Evolutionary conservation across 1,140 invertebrate genomes (phyloP).

Genomic region (Trichonephila clavipes): DNA sequence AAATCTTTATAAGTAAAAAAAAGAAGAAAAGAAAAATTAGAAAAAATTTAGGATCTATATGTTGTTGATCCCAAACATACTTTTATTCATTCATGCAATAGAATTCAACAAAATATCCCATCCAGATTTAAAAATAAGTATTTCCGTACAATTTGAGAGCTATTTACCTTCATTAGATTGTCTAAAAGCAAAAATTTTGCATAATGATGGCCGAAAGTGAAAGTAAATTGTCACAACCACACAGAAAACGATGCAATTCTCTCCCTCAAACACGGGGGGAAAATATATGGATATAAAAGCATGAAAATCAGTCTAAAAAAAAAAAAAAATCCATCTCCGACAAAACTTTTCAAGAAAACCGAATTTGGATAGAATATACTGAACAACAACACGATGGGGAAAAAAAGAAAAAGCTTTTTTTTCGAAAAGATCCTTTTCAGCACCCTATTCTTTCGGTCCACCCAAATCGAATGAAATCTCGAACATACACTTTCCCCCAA

Average conservation of each 20-base stretch:
- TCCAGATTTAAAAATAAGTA: not conserved
- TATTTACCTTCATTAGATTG: not conserved
- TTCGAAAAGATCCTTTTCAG: conserved; percentile 62
- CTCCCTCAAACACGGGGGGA: not conserved
- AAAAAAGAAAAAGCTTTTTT: not conserved
- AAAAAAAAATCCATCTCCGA: conserved; percentile 33
- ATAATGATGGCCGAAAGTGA: not conserved
- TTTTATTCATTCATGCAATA: too few relatives aligned
- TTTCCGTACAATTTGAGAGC: not conserved
- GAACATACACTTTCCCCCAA: conserved; percentile 11
- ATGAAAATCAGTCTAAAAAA: not conserved
- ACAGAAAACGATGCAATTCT: not conserved
- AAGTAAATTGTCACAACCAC: not conserved
- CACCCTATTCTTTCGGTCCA: conserved; percentile 72
- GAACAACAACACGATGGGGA: not conserved
- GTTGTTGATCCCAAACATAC: too few relatives aligned
- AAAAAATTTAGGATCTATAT: too few relatives aligned
- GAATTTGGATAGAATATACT: conserved; percentile 72
- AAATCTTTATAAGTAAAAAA: too few relatives aligned
- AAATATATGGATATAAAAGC: conserved; percentile 8
- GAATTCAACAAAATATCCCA: too few relatives aligned
- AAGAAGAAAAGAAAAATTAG: too few relatives aligned
- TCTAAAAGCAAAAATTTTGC: not conserved
- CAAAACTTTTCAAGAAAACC: conserved; percentile 69
- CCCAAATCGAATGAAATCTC: conserved; percentile 68